Evolutionary conservation across 1,140 invertebrate species (phyloP).

Genomic region (Amphibalanus amphitrite): DNA sequence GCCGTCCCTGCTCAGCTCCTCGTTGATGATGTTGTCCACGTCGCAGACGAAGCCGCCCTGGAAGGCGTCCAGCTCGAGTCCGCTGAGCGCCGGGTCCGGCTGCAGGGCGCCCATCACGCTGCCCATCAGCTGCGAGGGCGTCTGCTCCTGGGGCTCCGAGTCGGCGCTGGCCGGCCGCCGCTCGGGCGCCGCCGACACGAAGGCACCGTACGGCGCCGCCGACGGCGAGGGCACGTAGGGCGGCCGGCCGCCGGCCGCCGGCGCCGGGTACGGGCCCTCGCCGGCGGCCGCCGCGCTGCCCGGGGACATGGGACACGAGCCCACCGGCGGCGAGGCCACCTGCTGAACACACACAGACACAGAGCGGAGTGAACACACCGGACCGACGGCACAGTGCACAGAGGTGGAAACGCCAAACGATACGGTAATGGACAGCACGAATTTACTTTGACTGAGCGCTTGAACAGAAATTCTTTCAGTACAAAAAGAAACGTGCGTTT

Average conservation of each 20-base stretch:
- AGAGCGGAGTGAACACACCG: too few relatives aligned
- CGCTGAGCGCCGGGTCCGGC: conserved; percentile 46
- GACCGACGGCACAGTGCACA: too few relatives aligned
- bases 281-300: too few relatives aligned
- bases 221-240: not conserved
- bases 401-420: too few relatives aligned
- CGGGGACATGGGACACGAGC: not conserved
- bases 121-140: conserved; percentile 59
- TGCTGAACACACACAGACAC: not conserved
- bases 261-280: not conserved
- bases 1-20: conserved; percentile 78
- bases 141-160: conserved; percentile 8
- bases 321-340: not conserved
- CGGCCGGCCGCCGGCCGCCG: too few relatives aligned
- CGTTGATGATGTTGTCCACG: conserved; percentile 83
- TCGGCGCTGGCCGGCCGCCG: too few relatives aligned
- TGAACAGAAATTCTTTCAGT: too few relatives aligned
- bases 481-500: too few relatives aligned
- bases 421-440: too few relatives aligned
- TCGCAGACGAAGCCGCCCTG: conserved; percentile 76
- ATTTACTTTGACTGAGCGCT: too few relatives aligned
- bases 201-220: not conserved
- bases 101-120: conserved; percentile 58
- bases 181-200: not conserved
- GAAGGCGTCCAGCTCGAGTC: conserved; percentile 58